Percentiles rank a stretch among this genome's conserved stretches.
Evolutionary conservation across 37 sponge, comb jelly and placozoan species (phyloP).

Genomic region (Theonella swinhoei): DNA sequence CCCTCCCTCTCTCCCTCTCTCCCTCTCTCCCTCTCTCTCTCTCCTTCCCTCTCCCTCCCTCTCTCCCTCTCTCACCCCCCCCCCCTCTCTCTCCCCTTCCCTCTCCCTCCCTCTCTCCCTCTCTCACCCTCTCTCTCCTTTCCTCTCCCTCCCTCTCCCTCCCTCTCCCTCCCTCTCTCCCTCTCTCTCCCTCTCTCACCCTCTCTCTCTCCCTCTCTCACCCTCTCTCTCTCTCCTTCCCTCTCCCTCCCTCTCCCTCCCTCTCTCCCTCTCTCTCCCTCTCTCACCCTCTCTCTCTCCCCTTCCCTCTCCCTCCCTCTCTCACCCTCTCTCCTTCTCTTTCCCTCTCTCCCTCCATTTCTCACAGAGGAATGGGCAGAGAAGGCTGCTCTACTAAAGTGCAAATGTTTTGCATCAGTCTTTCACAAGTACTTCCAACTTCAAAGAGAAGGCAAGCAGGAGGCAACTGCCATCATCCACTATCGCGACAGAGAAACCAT

Average conservation of each 20-base stretch:
- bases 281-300: too few species aligned
- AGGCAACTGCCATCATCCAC: constrained; percentile 84
- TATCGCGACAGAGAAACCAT: constrained; percentile 97
- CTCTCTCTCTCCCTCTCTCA: too few species aligned
- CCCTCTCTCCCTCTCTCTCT: neutral
- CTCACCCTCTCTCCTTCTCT: constrained; percentile 7
- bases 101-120: neutral
- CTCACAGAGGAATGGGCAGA: constrained; percentile 62
- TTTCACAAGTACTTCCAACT: constrained; percentile 95
- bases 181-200: too few species aligned
- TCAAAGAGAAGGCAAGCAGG: constrained; percentile 66
- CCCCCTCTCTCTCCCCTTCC: too few species aligned
- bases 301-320: neutral
- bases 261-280: constrained; percentile 10
- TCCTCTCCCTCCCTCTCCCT: neutral
- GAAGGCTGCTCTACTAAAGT: constrained; percentile 88
- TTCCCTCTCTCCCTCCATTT: constrained; percentile 4
- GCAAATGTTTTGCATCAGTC: constrained; percentile 97
- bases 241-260: neutral
- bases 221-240: too few species aligned
- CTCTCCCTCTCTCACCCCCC: too few species aligned
- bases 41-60: neutral
- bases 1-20: constrained; percentile 4
- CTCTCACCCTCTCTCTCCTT: too few species aligned
- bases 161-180: neutral